Evolutionary conservation across 2,888 invertebrate genomes (phyloP).

Genomic region (Troides aeacus): DNA sequence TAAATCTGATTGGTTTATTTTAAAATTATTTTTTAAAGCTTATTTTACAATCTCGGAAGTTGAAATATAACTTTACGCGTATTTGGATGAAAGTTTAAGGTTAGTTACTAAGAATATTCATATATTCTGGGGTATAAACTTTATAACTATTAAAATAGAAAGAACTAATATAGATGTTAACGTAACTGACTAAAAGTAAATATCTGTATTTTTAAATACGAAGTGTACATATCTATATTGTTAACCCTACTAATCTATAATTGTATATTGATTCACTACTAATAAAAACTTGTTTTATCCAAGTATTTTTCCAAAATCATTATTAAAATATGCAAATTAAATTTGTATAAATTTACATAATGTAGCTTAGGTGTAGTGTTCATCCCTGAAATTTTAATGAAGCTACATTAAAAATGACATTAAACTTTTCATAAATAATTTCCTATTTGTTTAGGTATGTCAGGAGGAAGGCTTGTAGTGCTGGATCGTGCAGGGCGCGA

Average conservation of each 20-base stretch:
- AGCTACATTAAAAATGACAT: too few relatives aligned
- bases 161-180: too few relatives aligned
- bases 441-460: constrained; percentile 41
- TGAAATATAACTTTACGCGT: not conserved
- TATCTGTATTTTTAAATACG: not conserved
- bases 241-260: not conserved
- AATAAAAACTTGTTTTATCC: too few relatives aligned
- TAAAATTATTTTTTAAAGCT: not conserved
- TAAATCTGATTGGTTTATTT: not conserved
- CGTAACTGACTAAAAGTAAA: not conserved
- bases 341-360: too few relatives aligned
- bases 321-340: too few relatives aligned
- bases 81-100: not conserved
- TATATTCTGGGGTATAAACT: not conserved
- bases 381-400: too few relatives aligned
- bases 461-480: constrained; percentile 66
- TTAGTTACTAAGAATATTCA: not conserved
- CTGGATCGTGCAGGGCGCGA: constrained; percentile 63
- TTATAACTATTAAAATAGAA: not conserved
- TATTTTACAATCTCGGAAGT: not conserved
- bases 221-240: not conserved
- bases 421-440: too few relatives aligned
- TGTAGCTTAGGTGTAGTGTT: too few relatives aligned
- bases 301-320: too few relatives aligned
- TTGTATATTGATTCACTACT: not conserved